Evolutionary conservation across 1,140 invertebrate genomes (phyloP), one percentile per base, ranked within the genome.

Genomic region (Drosophila nikananu): DNA sequence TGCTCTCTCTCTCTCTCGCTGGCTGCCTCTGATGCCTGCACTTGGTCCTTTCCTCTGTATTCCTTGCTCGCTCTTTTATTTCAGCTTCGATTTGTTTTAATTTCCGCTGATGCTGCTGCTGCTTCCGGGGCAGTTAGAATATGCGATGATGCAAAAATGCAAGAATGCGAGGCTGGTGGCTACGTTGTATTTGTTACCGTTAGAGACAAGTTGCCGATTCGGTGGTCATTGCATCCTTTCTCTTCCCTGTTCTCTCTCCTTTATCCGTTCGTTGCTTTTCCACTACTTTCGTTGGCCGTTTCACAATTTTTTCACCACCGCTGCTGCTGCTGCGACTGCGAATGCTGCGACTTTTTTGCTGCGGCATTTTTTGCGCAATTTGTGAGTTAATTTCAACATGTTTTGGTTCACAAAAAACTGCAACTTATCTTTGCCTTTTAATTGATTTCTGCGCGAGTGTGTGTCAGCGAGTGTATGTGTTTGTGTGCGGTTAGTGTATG

Each of bases 341-440:
- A n/a, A 6, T 52, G 59, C 65, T 66, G 52, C 39, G 27, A 32
- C 39, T 42, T 44, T 60, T 79, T 81, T 73, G 71, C 71, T 84
- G 84, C 77, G 87, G 81, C 78, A 84, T 84, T 84, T 89, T 90
- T 89, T 89, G 59, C 84, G 86, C 80, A 89, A 90, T 78, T 87
- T 90, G 51, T 89, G 86, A 79, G 86, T 81, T 63, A 79, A 63
- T 70, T 90, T 68, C 21, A 61, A 57, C 84, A 89, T 89, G 49
- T 78, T 70, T 41, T 25, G 41, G 55, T 41, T 30, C 52, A 59
- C 49, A 60, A 54, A 60, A 44, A 68, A 62, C 68, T 81, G 23
- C 60, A 58, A 58, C 52, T 48, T 58, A 71, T 32, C 30, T 63
- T 48, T 30, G 58, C 62, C 75, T 54, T 76, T 68, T 77, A 90